These are phyloP conservation scores for Eristalis pertinax DNA, from an alignment of 2,888 invertebrate genomes.

Conservation along the genomic window DNA sequence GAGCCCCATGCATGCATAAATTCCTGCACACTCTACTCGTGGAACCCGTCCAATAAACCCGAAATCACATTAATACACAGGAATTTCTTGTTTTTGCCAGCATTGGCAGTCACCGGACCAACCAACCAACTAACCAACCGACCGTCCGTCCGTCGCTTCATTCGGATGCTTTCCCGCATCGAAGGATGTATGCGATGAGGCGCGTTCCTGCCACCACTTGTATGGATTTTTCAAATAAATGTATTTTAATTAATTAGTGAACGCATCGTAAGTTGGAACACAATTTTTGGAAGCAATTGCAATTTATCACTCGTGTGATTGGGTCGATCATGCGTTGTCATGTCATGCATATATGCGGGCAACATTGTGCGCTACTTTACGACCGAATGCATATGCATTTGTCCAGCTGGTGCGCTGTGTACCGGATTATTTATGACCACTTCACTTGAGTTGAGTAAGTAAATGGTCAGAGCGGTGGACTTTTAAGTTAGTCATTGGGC, in stretches of 20 bases:
- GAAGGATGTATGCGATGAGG: slow-evolving; percentile 8
- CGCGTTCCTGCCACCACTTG: slow-evolving; percentile 57
- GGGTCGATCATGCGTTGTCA: slow-evolving; percentile 64
- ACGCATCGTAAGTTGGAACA: slow-evolving; percentile 69
- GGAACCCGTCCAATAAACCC: slow-evolving; percentile 68
- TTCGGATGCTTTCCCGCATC: background rate
- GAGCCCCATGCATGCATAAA: slow-evolving; percentile 44
- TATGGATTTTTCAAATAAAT: slow-evolving; percentile 72
- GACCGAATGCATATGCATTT: slow-evolving; percentile 24
- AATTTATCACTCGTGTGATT: slow-evolving; percentile 68
- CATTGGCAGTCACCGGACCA: slow-evolving; percentile 16
- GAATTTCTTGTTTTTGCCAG: slow-evolving; percentile 65
- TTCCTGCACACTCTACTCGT: slow-evolving; percentile 54
- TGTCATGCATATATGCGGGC: slow-evolving; percentile 18
- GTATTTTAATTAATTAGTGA: slow-evolving; percentile 71
- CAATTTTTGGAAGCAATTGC: slow-evolving; percentile 70
- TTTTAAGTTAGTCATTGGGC: slow-evolving; percentile 53
- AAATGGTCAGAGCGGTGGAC: slow-evolving; percentile 65
- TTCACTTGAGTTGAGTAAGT: slow-evolving; percentile 39
- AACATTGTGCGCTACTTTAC: background rate
- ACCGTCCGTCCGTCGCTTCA: background rate
- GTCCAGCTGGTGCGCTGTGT: slow-evolving; percentile 37
- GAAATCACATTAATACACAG: slow-evolving; percentile 62
- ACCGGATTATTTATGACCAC: slow-evolving; percentile 68
- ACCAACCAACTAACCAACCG: background rate